Percentiles rank a stretch among this genome's conserved stretches.
Conservation (phyloP, 2,888 invertebrate genomes). For the Ormyrus rosae region DNA sequence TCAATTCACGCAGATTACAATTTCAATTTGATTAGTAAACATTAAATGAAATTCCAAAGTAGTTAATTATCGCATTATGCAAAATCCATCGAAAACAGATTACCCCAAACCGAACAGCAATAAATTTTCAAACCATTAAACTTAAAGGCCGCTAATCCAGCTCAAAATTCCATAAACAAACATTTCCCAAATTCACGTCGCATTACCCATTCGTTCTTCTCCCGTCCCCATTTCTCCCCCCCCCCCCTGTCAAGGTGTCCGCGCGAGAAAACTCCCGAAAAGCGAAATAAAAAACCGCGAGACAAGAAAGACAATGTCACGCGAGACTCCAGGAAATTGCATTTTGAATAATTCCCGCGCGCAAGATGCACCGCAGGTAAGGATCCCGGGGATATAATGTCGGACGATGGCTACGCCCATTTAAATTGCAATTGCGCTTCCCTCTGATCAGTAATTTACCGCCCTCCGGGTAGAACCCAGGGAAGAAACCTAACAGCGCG, state of each 20-base stretch:
- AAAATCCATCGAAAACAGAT: no score
- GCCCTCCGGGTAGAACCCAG: constrained; percentile 29
- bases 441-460: constrained; percentile 63
- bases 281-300: not conserved
- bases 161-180: no score
- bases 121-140: no score
- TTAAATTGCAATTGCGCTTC: constrained; percentile 38
- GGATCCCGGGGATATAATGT: constrained; percentile 11
- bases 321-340: constrained; percentile 32
- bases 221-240: no score
- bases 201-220: no score
- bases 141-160: no score
- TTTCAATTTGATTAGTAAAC: no score
- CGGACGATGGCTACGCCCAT: constrained; percentile 14
- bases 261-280: not conserved
- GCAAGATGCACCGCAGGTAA: not conserved
- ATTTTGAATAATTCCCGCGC: constrained; percentile 35
- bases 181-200: no score
- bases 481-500: constrained; percentile 12
- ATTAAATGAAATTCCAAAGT: no score
- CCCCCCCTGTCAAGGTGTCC: not conserved
- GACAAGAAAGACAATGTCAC: not conserved
- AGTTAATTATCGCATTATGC: no score
- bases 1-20: no score
- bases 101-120: no score